These are phyloP conservation scores for Mactromeris polynyma DNA, from an alignment of 2,888 invertebrate genomes.

Conservation along the genomic window DNA sequence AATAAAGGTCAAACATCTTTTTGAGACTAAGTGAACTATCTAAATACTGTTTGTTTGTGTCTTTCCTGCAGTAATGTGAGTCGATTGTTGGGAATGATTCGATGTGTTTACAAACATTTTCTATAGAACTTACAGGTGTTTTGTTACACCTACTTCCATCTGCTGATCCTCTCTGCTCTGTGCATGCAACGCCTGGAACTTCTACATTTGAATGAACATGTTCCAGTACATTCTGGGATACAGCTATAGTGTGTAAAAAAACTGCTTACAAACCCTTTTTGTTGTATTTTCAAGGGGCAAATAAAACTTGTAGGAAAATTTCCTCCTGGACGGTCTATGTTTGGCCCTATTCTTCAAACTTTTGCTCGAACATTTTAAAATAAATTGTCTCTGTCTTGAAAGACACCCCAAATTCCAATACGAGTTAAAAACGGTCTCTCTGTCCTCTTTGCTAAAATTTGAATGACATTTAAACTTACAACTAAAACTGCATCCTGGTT, in stretches of 20 bases:
- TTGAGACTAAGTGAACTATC: background rate
- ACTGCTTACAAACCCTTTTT: constrained; percentile 31
- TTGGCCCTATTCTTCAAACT: background rate
- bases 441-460: constrained; percentile 6
- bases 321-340: background rate
- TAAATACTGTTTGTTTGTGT: constrained; percentile 13
- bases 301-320: background rate
- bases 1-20: constrained; percentile 25
- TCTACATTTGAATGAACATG: background rate
- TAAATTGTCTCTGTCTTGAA: constrained; percentile 38
- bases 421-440: constrained; percentile 28
- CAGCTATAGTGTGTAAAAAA: constrained; percentile 3
- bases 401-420: constrained; percentile 35
- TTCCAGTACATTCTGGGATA: background rate
- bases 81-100: constrained; percentile 26
- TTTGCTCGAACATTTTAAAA: constrained; percentile 25
- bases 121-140: background rate
- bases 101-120: constrained; percentile 16
- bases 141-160: background rate
- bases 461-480: constrained; percentile 38
- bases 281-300: background rate
- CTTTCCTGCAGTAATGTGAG: constrained; percentile 34
- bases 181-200: background rate
- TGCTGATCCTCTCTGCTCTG: background rate
- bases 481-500: background rate